Evolutionary conservation across 2,113 vertebrate genomes (phyloP), one percentile per base, ranked within the genome.

Genomic region (Eira barbara): DNA sequence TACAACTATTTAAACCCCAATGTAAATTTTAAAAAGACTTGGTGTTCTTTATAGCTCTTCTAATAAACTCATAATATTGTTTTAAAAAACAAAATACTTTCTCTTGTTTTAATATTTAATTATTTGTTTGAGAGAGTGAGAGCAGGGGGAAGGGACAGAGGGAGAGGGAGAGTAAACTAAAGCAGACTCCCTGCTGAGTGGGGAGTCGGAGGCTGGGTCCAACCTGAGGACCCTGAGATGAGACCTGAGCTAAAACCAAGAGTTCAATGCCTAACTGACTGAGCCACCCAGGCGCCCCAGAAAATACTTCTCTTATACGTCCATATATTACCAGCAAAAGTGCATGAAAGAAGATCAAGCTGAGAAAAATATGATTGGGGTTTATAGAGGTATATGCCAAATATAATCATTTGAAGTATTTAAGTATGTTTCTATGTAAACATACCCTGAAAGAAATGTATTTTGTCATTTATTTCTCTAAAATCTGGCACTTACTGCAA

Each of bases 401-500:
- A 86, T 91, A 74, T 31, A 93, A 85, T 91, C 2, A 74, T 5
- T 95, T 45, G 20, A 94, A 86, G 3, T 79, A 80, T 92, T 82
- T 94, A 73, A 94, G 42, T 87, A 85, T 63, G 59, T 47, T 94
- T 89, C 39, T 83, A 76, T 47, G 81, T 76, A 95, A 97, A 87
- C 80, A 92, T 83, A 79, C 81, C 71, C 49, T 61, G 11, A 88
- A 96, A 95, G 31, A 91, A 96, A 80, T 92, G 42, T 61, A 95
- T 73, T 95, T 96, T 87, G 36, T 87, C 82, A 90, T 83, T 73
- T 86, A 67, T 88, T 90, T 87, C 79, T 95, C 71, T 80, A 92
- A 96, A 76, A 55, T 92, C 9, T 91, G 79, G 36, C 61, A 94
- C 45, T 63, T 91, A 81, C 63, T 63, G 7, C n/a, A 91, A 84